phyloP scores from a whole-genome alignment of 2,797 vertebrate genomes.

The Brotula barbata region DNA sequence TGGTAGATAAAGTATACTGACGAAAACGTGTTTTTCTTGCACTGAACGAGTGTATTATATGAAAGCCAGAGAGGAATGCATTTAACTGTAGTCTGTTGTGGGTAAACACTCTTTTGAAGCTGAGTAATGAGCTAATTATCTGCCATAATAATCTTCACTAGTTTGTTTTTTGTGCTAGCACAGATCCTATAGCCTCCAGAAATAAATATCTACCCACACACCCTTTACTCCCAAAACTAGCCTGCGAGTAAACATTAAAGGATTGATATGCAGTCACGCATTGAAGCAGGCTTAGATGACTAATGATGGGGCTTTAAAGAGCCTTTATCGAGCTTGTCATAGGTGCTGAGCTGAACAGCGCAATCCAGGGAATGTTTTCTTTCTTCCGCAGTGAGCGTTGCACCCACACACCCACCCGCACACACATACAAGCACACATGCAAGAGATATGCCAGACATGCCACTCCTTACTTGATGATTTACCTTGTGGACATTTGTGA shows the following conservation, averaged over 20 bases:
- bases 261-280: conserved; percentile 45
- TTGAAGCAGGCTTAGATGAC: conserved; percentile 64
- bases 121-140: conserved; percentile 31
- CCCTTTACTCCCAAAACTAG: conserved; percentile 58
- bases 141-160: conserved; percentile 4
- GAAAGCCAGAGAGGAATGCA: not conserved
- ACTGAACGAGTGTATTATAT: not conserved
- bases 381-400: conserved; percentile 4
- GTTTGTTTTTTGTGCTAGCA: not conserved
- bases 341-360: conserved; percentile 34
- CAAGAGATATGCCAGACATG: conserved; percentile 39
- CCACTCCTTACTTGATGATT: conserved; percentile 58
- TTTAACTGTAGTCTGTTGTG: not conserved
- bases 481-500: conserved; percentile 58
- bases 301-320: conserved; percentile 61
- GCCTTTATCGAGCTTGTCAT: conserved; percentile 49
- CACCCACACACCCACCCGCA: conserved; percentile 11
- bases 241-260: conserved; percentile 65
- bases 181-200: conserved; percentile 64
- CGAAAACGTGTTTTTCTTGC: no score
- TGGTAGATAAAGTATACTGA: no score
- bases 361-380: conserved; percentile 38
- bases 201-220: conserved; percentile 63
- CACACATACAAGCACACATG: conserved; percentile 13
- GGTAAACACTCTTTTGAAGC: not conserved